Percentiles rank a stretch among this genome's conserved stretches.
phyloP scores from a whole-genome alignment of 2,888 invertebrate species.

The Pollenia griseotomentosa region DNA sequence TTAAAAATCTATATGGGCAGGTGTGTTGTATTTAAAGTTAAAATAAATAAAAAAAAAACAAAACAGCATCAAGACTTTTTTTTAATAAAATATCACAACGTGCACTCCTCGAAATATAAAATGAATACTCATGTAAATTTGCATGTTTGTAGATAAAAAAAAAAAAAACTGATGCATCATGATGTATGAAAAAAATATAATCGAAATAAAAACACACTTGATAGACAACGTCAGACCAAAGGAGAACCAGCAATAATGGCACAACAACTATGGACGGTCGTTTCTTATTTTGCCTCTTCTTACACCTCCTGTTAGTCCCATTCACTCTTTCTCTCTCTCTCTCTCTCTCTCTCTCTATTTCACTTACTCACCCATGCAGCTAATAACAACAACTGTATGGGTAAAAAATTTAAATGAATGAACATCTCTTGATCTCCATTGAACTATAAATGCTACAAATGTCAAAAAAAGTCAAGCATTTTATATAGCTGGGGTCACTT shows the following conservation, averaged over 20 bases:
- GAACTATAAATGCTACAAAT: conserved; percentile 81
- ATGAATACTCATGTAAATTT: conserved; percentile 59
- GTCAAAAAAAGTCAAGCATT: conserved; percentile 80
- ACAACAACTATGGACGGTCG: conserved; percentile 9
- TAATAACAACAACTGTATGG: neutral
- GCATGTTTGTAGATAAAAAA: conserved; percentile 24
- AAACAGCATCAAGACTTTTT: too few relatives aligned
- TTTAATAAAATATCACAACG: conserved; percentile 43
- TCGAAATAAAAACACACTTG: conserved; percentile 45
- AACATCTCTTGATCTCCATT: conserved; percentile 76
- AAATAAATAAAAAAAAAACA: too few relatives aligned
- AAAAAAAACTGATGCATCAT: neutral
- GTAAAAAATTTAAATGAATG: conserved; percentile 53
- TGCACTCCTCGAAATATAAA: conserved; percentile 45
- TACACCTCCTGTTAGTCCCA: neutral
- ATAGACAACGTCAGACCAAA: conserved; percentile 32
- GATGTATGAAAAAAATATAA: conserved; percentile 39
- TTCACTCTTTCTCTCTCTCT: neutral
- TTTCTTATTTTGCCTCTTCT: neutral
- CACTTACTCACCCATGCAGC: neutral
- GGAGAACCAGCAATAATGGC: conserved; percentile 11
- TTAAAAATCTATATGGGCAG: too few relatives aligned
- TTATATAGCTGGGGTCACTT: conserved; percentile 74
- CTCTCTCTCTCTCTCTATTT: neutral
- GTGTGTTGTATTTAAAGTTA: too few relatives aligned